Evolutionary conservation across 1,140 invertebrate species (phyloP).

Genomic region (Meloidogyne hapla): DNA sequence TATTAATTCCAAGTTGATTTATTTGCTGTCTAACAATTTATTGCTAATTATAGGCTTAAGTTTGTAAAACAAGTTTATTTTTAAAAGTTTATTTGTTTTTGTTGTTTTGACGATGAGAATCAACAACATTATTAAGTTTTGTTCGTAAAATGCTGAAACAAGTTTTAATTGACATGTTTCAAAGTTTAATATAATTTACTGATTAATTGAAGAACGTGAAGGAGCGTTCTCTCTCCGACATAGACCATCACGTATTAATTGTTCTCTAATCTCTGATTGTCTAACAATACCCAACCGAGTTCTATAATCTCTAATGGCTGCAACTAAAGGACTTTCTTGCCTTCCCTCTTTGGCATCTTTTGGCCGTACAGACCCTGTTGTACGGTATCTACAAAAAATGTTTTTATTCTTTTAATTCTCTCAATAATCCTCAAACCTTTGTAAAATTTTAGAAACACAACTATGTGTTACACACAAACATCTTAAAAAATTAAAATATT

Average conservation of each 20-base stretch:
- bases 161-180: neutral
- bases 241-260: constrained; percentile 58
- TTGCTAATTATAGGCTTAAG: neutral
- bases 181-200: constrained; percentile 39
- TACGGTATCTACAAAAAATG: constrained; percentile 57
- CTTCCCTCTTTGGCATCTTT: constrained; percentile 62
- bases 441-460: constrained; percentile 62
- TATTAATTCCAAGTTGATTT: neutral
- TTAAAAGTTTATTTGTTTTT: constrained; percentile 6
- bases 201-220: constrained; percentile 59
- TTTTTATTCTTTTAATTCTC: constrained; percentile 4
- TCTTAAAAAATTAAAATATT: constrained; percentile 13
- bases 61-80: neutral
- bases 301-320: constrained; percentile 58
- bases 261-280: constrained; percentile 62
- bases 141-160: constrained; percentile 60
- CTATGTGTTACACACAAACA: constrained; percentile 61
- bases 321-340: constrained; percentile 57
- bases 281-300: constrained; percentile 54
- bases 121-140: constrained; percentile 43
- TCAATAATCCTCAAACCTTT: constrained; percentile 44
- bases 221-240: constrained; percentile 58
- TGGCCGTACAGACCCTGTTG: constrained; percentile 56
- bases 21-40: neutral
- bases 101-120: neutral